phyloP scores from a whole-genome alignment of 2,797 vertebrate genomes.

The Muraenolepis orangiensis region DNA sequence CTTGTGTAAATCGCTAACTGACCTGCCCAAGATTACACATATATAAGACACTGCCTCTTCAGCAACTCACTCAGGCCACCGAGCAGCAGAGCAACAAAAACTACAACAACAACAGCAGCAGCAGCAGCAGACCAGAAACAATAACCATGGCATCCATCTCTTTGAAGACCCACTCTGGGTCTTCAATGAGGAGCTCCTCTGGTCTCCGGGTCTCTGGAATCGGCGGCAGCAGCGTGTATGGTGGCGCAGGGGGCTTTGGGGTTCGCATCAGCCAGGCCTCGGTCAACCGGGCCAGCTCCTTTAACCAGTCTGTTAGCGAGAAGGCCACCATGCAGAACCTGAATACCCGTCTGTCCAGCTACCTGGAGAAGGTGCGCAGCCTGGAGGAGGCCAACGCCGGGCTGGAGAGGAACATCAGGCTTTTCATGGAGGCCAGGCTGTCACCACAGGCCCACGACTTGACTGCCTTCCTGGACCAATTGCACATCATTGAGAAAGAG shows the following conservation, averaged over 20 bases:
- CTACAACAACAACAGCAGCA: neutral
- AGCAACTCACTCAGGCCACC: neutral
- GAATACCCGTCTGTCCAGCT: constrained; percentile 78
- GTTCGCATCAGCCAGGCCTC: constrained; percentile 35
- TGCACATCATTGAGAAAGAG: constrained; percentile 78
- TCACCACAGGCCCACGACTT: constrained; percentile 66
- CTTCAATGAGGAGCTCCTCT: constrained; percentile 1
- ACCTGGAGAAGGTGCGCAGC: constrained; percentile 72
- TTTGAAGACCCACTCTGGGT: neutral
- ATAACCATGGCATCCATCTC: neutral
- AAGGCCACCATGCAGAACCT: constrained; percentile 81
- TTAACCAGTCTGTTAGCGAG: constrained; percentile 33
- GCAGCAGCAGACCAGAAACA: neutral
- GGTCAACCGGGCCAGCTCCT: neutral
- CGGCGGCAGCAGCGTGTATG: constrained; percentile 61
- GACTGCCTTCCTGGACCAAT: constrained; percentile 62
- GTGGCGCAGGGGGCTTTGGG: constrained; percentile 61
- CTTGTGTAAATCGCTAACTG: neutral
- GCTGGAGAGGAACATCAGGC: constrained; percentile 80
- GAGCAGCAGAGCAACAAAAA: neutral
- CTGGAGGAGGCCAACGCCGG: constrained; percentile 80
- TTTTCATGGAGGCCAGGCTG: constrained; percentile 66
- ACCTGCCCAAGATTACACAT: neutral
- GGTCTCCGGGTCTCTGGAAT: constrained; percentile 20
- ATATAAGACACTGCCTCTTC: neutral